Evolutionary conservation across 2,797 vertebrate genomes (phyloP), one percentile per base, ranked within the genome.

Genomic region (Gobio occitaniae): DNA sequence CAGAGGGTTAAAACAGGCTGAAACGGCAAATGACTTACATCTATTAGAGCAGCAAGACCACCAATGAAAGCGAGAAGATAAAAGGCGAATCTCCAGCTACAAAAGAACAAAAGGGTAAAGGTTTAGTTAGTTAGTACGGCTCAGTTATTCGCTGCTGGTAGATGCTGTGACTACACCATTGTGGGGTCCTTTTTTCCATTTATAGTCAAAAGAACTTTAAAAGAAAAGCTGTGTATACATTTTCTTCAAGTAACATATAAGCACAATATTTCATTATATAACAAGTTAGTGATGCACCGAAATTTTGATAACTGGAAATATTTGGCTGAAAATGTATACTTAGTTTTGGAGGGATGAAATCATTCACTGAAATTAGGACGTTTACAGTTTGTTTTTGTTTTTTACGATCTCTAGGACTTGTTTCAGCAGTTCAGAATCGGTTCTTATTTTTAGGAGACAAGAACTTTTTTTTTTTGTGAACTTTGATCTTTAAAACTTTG

Each of bases 11-110:
- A n/a, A 68, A 75, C 19, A 17, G 29, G 21, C 63, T 68, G 10
- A 70, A 84, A 59, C 79, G 38, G 50, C 61, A 74, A 63, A 41
- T 82, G 88, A 98, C 97, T 98, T 92, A 99, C 98, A 90, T 99
- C 97, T 87, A 96, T 94, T 86, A 98, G 96, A 90, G 98, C 95
- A 59, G 94, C 96, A 95, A 98, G 95, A 93, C 97, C 98, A 90
- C 95, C 97, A 93, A 97, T 95, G 95, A 99, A 99, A 94, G 97
- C 96, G 92, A 98, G 83, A 95, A 99, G 96, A 96, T 99, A 99
- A 96, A 97, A 98, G 36, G 95, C 97, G 95, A 98, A 99, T 94
- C 98, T 96, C 98, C 98, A 99, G 95, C 98, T 99, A 96, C 87
- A 96, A 96, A 95, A 96, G 95, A 96, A 95, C 93, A 96, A 89